Conservation (phyloP, 2,888 invertebrate genomes). For the Eupithecia insigniata region DNA sequence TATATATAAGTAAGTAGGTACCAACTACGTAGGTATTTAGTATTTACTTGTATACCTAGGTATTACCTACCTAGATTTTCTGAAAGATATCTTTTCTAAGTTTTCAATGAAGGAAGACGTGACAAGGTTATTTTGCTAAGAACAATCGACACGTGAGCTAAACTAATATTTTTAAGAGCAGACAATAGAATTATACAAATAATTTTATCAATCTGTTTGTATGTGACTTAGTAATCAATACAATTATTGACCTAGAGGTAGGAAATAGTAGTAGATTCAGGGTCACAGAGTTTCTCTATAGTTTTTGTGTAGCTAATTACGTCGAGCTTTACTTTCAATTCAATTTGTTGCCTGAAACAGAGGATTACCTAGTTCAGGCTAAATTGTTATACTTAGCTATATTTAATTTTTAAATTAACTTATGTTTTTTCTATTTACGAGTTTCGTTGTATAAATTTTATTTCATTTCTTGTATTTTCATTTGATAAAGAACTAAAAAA, state of each 20-base stretch:
- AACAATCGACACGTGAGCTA: constrained; percentile 15
- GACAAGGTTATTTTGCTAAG: constrained; percentile 1
- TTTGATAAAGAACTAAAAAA: no score
- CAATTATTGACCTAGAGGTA: background rate
- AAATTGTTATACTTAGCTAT: no score
- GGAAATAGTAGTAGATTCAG: constrained; percentile 4
- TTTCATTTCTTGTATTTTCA: no score
- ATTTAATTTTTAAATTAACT: no score
- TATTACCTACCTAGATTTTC: background rate
- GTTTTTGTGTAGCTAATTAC: background rate
- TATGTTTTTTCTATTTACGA: no score
- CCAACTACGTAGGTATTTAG: background rate
- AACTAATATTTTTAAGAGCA: constrained; percentile 1
- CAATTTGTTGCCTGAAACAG: no score
- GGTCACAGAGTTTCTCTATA: background rate
- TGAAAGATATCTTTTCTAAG: background rate
- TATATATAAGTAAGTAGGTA: background rate
- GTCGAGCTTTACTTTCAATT: background rate
- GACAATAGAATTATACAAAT: constrained; percentile 5
- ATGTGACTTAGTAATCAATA: background rate
- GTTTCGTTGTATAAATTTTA: no score
- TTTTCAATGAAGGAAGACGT: background rate
- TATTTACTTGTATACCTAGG: background rate
- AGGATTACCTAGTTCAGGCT: no score
- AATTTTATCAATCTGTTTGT: background rate